phyloP scores from a whole-genome alignment of 2,888 invertebrate genomes.

The Rhogogaster chlorosoma region DNA sequence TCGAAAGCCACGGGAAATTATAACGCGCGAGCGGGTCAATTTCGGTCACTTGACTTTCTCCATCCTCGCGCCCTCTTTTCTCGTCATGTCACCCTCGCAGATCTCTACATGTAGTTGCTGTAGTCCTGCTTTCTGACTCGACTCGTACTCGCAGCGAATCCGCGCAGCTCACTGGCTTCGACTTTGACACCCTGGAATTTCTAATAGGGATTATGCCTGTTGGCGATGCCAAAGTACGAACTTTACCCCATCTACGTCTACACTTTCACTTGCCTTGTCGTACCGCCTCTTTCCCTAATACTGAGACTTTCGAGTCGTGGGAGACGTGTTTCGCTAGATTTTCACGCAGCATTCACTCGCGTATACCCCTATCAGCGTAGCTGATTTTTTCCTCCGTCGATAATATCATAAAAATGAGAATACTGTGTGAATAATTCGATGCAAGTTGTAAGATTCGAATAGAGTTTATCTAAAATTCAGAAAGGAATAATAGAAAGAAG shows the following conservation, averaged over 20 bases:
- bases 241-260: neutral
- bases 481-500: neutral
- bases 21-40: constrained; percentile 24
- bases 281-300: neutral
- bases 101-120: neutral
- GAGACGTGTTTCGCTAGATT: neutral
- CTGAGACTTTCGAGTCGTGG: neutral
- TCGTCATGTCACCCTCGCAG: constrained; percentile 5
- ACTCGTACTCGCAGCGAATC: neutral
- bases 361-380: neutral
- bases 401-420: neutral
- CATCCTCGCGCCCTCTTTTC: constrained; percentile 11
- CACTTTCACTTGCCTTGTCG: constrained; percentile 25
- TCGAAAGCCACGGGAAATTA: neutral
- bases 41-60: constrained; percentile 42
- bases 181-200: constrained; percentile 46
- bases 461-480: neutral
- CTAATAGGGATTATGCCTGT: constrained; percentile 36
- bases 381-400: neutral
- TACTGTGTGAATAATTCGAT: neutral
- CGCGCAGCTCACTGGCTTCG: constrained; percentile 2
- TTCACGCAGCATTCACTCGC: constrained; percentile 1
- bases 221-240: constrained; percentile 10
- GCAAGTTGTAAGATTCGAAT: neutral
- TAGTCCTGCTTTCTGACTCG: constrained; percentile 4